A percentile compares a stretch with the other conserved stretches of the same genome.
phyloP scores from a whole-genome alignment of 2,113 vertebrate species.

The Agapornis roseicollis region DNA sequence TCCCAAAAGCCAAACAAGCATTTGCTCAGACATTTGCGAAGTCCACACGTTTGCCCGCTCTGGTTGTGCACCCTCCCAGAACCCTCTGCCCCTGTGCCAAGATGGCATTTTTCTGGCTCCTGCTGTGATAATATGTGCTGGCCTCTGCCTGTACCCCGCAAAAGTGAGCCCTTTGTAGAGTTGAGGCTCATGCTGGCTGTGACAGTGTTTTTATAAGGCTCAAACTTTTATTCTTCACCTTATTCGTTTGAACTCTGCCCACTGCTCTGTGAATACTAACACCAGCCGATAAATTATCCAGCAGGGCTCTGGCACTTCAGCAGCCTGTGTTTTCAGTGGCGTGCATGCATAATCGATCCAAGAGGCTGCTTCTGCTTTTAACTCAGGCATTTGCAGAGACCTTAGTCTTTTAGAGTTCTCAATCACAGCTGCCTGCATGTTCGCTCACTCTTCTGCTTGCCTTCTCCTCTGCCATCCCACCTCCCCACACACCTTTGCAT shows the following conservation, averaged over 20 bases:
- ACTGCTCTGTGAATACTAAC: constrained; percentile 61
- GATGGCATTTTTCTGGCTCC: background rate
- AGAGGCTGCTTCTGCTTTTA: constrained; percentile 69
- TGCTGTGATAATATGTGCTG: background rate
- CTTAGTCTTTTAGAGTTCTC: constrained; percentile 41
- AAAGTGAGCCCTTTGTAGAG: background rate
- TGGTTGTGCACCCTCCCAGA: background rate
- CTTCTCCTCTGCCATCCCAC: background rate
- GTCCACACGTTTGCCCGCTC: accelerated
- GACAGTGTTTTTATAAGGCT: constrained; percentile 44
- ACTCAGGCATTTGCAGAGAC: constrained; percentile 48
- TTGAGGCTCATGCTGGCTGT: background rate
- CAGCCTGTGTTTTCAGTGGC: constrained; percentile 59
- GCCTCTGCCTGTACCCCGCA: background rate
- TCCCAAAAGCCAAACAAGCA: background rate
- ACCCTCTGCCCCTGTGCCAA: background rate
- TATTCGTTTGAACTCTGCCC: constrained; percentile 70
- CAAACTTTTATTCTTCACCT: constrained; percentile 57
- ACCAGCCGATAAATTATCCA: constrained; percentile 75
- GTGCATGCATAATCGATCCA: constrained; percentile 67
- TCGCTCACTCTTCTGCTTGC: background rate
- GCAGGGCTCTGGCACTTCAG: constrained; percentile 58
- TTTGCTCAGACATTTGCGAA: background rate
- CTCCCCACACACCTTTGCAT: background rate
- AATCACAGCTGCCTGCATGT: background rate